Evolutionary conservation across 2,113 vertebrate species (phyloP).

Genomic region (Hiodon alosoides): DNA sequence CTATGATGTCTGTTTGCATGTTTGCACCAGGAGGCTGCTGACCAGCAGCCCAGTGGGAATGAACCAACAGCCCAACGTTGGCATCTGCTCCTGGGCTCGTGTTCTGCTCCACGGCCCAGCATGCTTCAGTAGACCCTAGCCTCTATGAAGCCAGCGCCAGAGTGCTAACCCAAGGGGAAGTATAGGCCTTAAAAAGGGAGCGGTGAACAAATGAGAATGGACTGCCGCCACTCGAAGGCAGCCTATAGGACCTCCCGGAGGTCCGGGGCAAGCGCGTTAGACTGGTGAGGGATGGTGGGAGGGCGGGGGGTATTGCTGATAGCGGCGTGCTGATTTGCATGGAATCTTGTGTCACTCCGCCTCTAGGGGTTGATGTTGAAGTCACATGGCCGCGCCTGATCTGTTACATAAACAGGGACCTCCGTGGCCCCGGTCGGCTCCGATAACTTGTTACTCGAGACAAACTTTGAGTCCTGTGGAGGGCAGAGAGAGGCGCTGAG

Average conservation of each 20-base stretch:
- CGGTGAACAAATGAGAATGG: conserved; percentile 61
- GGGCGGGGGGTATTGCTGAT: conserved; percentile 33
- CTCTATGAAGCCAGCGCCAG: conserved; percentile 55
- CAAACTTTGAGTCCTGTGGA: conserved; percentile 50
- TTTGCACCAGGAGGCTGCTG: neutral
- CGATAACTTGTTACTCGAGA: conserved; percentile 50
- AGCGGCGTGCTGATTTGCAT: conserved; percentile 46
- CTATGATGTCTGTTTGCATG: neutral
- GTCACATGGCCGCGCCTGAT: conserved; percentile 57
- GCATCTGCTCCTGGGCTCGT: conserved; percentile 54
- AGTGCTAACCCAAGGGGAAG: conserved; percentile 48
- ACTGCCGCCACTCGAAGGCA: conserved; percentile 60
- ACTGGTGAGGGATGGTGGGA: conserved; percentile 24
- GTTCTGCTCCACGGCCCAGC: conserved; percentile 38
- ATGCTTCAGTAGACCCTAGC: conserved; percentile 56
- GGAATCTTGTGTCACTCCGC: conserved; percentile 54
- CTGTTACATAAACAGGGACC: conserved; percentile 61
- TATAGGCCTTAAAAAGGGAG: conserved; percentile 40
- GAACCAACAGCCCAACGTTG: conserved; percentile 43
- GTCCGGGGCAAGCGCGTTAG: conserved; percentile 33
- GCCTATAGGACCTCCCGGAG: conserved; percentile 47
- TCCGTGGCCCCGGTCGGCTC: conserved; percentile 51
- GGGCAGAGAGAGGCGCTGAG: conserved; percentile 46
- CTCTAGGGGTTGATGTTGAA: conserved; percentile 37
- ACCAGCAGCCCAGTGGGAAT: conserved; percentile 33